Conservation (phyloP, 2,113 vertebrate species). For the Cyprinodon brontotheroides region DNA sequence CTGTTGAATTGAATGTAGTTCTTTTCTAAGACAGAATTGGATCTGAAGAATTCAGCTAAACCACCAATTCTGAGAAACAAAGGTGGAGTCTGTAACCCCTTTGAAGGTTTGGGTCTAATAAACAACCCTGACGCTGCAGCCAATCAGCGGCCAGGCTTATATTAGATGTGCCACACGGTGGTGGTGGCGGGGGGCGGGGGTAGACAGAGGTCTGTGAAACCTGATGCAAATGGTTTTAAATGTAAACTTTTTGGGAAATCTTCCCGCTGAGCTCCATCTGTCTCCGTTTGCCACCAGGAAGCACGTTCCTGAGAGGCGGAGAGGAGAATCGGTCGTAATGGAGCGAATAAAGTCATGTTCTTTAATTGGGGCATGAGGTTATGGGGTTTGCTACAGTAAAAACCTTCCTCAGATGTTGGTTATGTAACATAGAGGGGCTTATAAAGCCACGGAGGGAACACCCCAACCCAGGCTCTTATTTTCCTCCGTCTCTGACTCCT, state of each 20-base stretch:
- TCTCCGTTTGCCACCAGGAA: background rate
- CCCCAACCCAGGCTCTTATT: background rate
- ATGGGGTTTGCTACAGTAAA: constrained; percentile 48
- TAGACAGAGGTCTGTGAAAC: constrained; percentile 19
- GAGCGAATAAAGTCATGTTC: constrained; percentile 32
- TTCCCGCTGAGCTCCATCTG: background rate
- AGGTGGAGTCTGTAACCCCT: constrained; percentile 27
- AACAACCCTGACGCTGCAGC: constrained; percentile 24
- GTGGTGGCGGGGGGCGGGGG: constrained; percentile 22
- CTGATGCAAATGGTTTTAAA: background rate
- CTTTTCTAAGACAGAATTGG: background rate
- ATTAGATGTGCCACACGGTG: constrained; percentile 36
- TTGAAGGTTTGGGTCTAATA: constrained; percentile 42
- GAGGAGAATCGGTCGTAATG: constrained; percentile 14
- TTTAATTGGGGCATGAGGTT: constrained; percentile 55
- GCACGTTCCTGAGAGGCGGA: background rate
- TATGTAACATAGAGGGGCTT: constrained; percentile 67
- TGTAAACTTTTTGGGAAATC: background rate
- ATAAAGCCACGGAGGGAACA: constrained; percentile 8
- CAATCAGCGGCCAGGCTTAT: constrained; percentile 46
- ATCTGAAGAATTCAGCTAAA: too few relatives aligned
- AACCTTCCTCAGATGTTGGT: constrained; percentile 72
- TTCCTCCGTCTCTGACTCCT: background rate
- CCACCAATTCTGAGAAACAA: background rate
- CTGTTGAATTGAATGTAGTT: background rate